These are phyloP conservation scores for Neoseiulus cucumeris DNA, from an alignment of 1,140 invertebrate genomes.

Conservation along the genomic window DNA sequence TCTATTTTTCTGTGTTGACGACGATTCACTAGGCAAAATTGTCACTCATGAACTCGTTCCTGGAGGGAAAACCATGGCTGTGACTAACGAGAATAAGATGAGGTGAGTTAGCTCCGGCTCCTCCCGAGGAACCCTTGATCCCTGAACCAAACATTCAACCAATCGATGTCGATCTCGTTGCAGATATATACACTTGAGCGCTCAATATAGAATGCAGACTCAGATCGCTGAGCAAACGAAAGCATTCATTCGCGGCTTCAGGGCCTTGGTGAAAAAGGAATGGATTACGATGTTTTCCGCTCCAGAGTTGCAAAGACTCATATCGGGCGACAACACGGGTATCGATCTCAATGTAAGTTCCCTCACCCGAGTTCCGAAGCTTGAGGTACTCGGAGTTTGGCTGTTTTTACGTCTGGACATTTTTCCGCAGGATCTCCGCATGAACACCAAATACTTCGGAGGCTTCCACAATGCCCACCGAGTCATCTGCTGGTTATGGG, in stretches of 20 bases:
- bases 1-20: conserved; percentile 88
- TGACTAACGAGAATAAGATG: conserved; percentile 91
- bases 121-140: background rate
- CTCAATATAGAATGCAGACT: conserved; percentile 88
- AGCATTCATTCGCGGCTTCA: conserved; percentile 87
- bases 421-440: conserved; percentile 22
- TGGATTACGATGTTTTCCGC: conserved; percentile 91
- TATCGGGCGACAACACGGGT: conserved; percentile 73
- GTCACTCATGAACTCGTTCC: conserved; percentile 75
- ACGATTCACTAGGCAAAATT: conserved; percentile 78
- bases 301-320: conserved; percentile 72
- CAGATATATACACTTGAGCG: conserved; percentile 94
- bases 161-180: conserved; percentile 39
- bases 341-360: conserved; percentile 46
- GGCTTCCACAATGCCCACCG: conserved; percentile 96
- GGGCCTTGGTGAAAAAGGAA: conserved; percentile 79
- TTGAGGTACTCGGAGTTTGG: background rate
- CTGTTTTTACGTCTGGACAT: background rate
- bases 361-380: background rate
- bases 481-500: conserved; percentile 96
- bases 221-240: conserved; percentile 91
- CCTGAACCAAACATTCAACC: background rate
- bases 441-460: conserved; percentile 93
- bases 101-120: conserved; percentile 22
- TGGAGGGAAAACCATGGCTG: conserved; percentile 71